Evolutionary conservation across 2,888 invertebrate genomes (phyloP), one percentile per base, ranked within the genome.

Genomic region (Eupithecia exiguata): DNA sequence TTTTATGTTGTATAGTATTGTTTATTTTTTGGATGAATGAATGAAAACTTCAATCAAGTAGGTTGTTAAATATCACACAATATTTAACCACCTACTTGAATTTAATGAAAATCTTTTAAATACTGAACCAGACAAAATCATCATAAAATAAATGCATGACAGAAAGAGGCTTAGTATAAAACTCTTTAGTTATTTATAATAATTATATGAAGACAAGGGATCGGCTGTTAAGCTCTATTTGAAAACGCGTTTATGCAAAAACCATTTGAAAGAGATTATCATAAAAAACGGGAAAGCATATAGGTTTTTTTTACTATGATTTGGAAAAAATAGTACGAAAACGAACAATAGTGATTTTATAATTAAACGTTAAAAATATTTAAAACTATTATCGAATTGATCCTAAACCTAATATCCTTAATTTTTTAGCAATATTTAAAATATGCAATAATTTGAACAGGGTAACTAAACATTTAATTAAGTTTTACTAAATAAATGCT

Each of bases 161-260:
- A 49, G n/a, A 10, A 58, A 58, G 25, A 30, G 46, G 14, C 30
- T 53, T 71, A 30, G 66, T 71, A 71, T 58, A 35, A 65, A 70
- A 70, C 16, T 63, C 18, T 18, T 58, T 53, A 18, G 16, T 25
- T n/a, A 68, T 53, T 35, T 12, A 63, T 25, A 53, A 21, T 53
- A 53, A 53, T 53, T 53, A 53, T 53, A 53, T 21, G 0, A 40
- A 38, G 49, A 18, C 38, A 66, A 65, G 21, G 35, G 38, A 63
- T 73, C 69, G 58, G 72, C 72, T 53, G 43, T 58, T 69, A 73
- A 73, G 72, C 69, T 73, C 58, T 58, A 12, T 68, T 35, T n/a
- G 62, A 49, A 58, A 46, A 53, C 38, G 72, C 69, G 68, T 53
- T 68, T 21, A 72, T 69, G 63, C 72, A 40, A 69, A 30, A 62